Evolutionary conservation across 2,113 vertebrate species (phyloP).

Genomic region (Tragelaphus strepsiceros): DNA sequence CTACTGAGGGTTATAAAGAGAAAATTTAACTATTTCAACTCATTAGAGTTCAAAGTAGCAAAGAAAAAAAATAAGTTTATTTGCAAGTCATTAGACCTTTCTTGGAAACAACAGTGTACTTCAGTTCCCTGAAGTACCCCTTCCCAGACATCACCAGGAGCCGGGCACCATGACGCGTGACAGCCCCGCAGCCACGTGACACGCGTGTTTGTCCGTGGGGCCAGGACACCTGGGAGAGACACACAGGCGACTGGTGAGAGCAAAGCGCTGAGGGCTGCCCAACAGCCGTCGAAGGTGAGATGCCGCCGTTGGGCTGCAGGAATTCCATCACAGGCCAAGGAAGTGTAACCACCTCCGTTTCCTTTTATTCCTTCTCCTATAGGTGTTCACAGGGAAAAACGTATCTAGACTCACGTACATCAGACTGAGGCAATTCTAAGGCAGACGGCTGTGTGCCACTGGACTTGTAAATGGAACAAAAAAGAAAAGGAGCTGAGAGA

Average conservation of each 20-base stretch:
- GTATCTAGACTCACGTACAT: too few relatives aligned
- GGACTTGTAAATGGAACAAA: neutral
- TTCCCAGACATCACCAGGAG: neutral
- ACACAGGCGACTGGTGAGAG: neutral
- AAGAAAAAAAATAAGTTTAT: neutral
- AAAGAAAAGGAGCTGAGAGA: neutral
- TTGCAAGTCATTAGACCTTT: neutral
- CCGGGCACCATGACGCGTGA: neutral
- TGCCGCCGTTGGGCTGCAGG: neutral
- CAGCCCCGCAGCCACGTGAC: neutral
- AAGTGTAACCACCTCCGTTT: neutral
- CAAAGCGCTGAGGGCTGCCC: neutral
- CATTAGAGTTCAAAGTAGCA: neutral
- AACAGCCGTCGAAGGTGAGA: neutral
- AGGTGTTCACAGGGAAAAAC: neutral
- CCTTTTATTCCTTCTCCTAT: neutral
- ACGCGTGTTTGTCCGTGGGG: neutral
- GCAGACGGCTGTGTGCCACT: neutral
- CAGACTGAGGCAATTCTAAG: neutral
- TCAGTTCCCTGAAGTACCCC: neutral
- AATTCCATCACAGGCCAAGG: neutral
- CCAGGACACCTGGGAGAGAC: neutral
- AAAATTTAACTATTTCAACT: conserved; percentile 18
- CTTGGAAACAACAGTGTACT: neutral
- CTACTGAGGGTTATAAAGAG: neutral